A percentile compares a stretch with the other conserved stretches of the same genome.
These are phyloP conservation scores for Catocala sponsa DNA, from an alignment of 2,888 invertebrate genomes.

Conservation along the genomic window DNA sequence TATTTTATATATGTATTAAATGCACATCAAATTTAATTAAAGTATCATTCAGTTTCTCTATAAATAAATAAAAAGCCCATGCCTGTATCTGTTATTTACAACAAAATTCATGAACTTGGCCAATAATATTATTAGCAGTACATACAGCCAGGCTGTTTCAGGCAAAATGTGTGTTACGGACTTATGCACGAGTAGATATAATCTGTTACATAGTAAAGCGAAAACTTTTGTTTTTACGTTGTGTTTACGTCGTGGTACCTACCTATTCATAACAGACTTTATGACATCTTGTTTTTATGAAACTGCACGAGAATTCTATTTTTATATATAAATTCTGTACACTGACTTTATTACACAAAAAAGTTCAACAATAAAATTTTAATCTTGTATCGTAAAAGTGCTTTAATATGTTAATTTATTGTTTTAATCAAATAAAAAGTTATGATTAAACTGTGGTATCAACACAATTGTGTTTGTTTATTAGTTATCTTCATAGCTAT, in stretches of 20 bases:
- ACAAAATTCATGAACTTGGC: too few species aligned
- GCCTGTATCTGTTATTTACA: too few species aligned
- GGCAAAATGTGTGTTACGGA: conserved; percentile 18
- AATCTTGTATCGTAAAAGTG: conserved; percentile 28
- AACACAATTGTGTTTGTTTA: not conserved
- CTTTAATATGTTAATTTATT: conserved; percentile 30
- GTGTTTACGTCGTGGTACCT: conserved; percentile 27
- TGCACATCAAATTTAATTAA: too few species aligned
- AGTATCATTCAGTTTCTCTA: too few species aligned
- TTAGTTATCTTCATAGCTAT: not conserved
- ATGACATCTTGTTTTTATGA: conserved; percentile 38
- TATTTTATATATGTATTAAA: too few species aligned
- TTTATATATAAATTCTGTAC: conserved; percentile 31
- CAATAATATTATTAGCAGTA: too few species aligned
- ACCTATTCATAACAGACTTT: conserved; percentile 15
- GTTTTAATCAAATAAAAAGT: conserved; percentile 25
- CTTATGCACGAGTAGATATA: conserved; percentile 29
- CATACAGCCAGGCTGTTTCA: too few species aligned
- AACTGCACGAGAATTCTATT: conserved; percentile 35
- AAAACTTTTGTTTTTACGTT: conserved; percentile 41
- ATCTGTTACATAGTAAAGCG: conserved; percentile 19
- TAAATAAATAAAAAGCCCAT: too few species aligned
- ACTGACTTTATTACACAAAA: conserved; percentile 33
- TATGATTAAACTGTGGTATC: conserved; percentile 5
- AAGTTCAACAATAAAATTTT: conserved; percentile 33